Evolutionary conservation across 2,888 invertebrate genomes (phyloP).

Genomic region (Acronicta psi): DNA sequence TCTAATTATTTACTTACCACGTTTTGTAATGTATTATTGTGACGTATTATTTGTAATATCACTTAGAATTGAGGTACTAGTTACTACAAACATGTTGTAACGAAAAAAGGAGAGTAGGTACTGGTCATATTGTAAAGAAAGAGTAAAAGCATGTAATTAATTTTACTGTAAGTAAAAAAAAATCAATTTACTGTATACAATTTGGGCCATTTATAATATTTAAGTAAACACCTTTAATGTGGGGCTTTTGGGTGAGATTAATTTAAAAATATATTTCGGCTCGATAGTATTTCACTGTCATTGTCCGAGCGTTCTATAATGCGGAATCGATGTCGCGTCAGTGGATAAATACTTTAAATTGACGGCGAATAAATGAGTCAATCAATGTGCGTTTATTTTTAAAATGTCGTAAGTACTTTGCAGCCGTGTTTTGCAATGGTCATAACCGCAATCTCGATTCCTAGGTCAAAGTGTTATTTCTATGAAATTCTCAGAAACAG

Average conservation of each 20-base stretch:
- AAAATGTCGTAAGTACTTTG: conserved; percentile 20
- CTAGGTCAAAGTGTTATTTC: no score
- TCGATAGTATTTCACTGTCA: conserved; percentile 50
- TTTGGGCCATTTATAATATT: conserved; percentile 44
- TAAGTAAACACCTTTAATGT: conserved; percentile 42
- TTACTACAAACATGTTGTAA: no score
- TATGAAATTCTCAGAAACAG: no score
- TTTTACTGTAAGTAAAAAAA: conserved; percentile 14
- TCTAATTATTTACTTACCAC: no score
- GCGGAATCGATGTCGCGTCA: conserved; percentile 56
- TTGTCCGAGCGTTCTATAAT: conserved; percentile 44
- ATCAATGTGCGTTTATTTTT: conserved; percentile 64
- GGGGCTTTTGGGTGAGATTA: conserved; percentile 37
- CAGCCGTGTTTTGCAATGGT: neutral
- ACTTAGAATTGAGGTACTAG: no score
- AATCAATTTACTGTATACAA: conserved; percentile 25
- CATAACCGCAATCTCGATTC: no score
- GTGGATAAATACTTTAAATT: conserved; percentile 59
- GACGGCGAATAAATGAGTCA: conserved; percentile 63
- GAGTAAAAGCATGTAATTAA: conserved; percentile 30
- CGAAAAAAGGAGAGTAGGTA: neutral
- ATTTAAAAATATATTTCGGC: conserved; percentile 41
- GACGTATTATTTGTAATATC: no score
- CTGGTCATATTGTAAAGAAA: conserved; percentile 12
- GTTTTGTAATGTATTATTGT: no score